These are phyloP conservation scores for Chrysochloris asiatica DNA, from an alignment of 2,113 vertebrate species.

Conservation along the genomic window DNA sequence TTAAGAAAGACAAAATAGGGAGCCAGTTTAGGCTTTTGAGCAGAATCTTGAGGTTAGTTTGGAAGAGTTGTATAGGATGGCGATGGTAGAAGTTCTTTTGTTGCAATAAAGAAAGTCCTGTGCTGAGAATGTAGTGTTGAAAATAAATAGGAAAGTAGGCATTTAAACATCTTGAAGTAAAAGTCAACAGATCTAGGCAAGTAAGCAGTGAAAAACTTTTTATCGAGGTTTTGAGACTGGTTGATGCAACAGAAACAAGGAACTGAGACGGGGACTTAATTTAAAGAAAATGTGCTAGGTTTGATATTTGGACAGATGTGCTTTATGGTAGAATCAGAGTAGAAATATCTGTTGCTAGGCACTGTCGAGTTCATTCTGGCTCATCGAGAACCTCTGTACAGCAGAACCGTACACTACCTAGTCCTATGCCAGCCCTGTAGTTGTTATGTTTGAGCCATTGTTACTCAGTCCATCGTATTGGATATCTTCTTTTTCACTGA, in stretches of 20 bases:
- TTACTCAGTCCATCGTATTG: too few species aligned
- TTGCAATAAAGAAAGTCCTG: background rate
- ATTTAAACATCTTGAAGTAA: constrained; percentile 19
- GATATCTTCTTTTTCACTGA: too few species aligned
- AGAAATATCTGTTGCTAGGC: too few species aligned
- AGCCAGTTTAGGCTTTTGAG: background rate
- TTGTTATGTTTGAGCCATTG: too few species aligned
- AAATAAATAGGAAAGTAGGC: constrained; percentile 15
- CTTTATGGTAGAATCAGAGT: background rate
- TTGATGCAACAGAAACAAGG: background rate
- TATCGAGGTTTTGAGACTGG: background rate
- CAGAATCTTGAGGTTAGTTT: background rate
- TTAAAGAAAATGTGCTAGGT: background rate
- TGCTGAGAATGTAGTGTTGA: background rate
- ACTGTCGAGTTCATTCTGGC: too few species aligned
- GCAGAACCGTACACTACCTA: too few species aligned
- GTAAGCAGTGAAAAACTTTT: background rate
- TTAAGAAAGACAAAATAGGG: background rate
- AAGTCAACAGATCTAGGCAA: background rate
- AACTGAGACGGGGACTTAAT: background rate
- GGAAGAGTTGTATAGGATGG: background rate
- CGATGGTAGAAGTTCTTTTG: background rate
- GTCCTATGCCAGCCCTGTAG: too few species aligned
- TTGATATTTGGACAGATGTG: background rate
- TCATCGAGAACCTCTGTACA: too few species aligned